Conservation (phyloP, 2,797 vertebrate species). For the Zalophus californianus region DNA sequence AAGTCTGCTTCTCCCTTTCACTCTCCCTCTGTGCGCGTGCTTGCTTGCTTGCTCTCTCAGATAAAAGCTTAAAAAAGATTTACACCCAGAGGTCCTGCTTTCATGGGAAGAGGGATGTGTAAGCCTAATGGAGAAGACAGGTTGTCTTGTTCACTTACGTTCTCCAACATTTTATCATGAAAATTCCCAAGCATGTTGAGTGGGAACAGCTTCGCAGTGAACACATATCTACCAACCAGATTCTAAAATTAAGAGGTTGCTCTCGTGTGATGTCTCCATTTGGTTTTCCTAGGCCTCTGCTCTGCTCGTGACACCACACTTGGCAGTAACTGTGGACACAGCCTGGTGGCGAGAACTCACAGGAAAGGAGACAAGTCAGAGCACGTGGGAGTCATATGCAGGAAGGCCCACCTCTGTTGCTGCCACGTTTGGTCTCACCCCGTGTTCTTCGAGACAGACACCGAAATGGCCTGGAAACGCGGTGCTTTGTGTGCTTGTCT, state of each 20-base stretch:
- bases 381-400: not conserved
- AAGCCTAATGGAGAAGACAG: not conserved
- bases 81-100: not conserved
- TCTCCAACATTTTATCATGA: not conserved
- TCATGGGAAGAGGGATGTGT: not conserved
- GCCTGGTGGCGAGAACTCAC: rapidly evolving
- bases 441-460: not conserved
- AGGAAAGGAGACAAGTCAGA: not conserved
- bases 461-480: rapidly evolving
- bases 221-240: rapidly evolving
- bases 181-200: not conserved
- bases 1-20: not conserved
- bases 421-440: rapidly evolving
- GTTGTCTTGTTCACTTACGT: not conserved
- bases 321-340: rapidly evolving
- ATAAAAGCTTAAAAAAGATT: not conserved
- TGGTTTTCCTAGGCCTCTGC: not conserved
- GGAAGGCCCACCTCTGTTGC: rapidly evolving
- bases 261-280: rapidly evolving
- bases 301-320: not conserved
- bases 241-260: not conserved
- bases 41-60: no score
- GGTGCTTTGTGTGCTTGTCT: rapidly evolving
- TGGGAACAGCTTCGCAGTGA: not conserved
- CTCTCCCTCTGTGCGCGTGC: no score